Percentiles rank a stretch among this genome's conserved stretches.
These are phyloP conservation scores for Dryas iulia DNA, from an alignment of 1,140 invertebrate species.

Conservation along the genomic window DNA sequence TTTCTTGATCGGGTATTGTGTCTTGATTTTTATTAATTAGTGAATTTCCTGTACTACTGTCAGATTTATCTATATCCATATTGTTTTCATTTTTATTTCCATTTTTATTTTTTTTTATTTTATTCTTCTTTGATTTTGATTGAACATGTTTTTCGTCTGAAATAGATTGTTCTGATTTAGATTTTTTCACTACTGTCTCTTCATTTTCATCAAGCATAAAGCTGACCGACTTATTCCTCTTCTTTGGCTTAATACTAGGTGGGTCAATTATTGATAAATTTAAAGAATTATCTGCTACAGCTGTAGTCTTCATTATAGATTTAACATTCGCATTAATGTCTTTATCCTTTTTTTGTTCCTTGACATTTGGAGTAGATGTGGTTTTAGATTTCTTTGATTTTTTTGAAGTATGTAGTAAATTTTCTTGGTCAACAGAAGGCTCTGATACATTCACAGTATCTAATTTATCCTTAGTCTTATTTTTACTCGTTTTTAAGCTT, in stretches of 20 bases:
- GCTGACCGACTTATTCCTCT: conserved; percentile 69
- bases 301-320: conserved; percentile 34
- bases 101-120: conserved; percentile 29
- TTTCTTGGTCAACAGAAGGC: conserved; percentile 38
- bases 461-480: conserved; percentile 38
- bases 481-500: conserved; percentile 26
- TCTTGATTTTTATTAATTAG: neutral
- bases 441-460: conserved; percentile 35
- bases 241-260: conserved; percentile 49
- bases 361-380: conserved; percentile 45
- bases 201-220: conserved; percentile 65
- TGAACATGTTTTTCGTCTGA: conserved; percentile 2
- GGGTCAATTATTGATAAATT: conserved; percentile 20
- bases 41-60: conserved; percentile 6
- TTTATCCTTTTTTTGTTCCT: conserved; percentile 7
- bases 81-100: conserved; percentile 44
- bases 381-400: conserved; percentile 29
- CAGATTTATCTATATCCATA: conserved; percentile 16
- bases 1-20: neutral
- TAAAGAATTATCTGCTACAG: neutral
- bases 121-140: conserved; percentile 34
- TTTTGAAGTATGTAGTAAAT: conserved; percentile 15
- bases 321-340: conserved; percentile 35
- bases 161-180: conserved; percentile 49
- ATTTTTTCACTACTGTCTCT: conserved; percentile 51